Percentiles rank a stretch among this genome's conserved stretches.
These are phyloP conservation scores for Agonum fuliginosum DNA, from an alignment of 2,888 invertebrate genomes.

Conservation along the genomic window DNA sequence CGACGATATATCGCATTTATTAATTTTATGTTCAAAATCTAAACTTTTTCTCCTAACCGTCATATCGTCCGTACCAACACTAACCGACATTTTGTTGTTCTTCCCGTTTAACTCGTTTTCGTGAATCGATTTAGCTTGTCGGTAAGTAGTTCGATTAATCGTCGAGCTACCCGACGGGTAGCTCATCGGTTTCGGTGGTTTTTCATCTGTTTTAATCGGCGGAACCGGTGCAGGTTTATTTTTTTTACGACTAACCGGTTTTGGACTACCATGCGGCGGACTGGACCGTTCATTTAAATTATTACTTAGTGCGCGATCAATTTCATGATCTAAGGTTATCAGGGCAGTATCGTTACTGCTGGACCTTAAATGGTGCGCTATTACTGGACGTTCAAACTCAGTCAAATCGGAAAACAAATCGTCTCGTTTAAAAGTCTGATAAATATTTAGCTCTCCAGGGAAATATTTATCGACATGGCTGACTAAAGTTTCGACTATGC, in stretches of 20 bases:
- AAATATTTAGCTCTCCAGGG: slow-evolving; percentile 85
- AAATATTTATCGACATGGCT: slow-evolving; percentile 89
- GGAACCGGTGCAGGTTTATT: slow-evolving; percentile 83
- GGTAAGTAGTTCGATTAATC: slow-evolving; percentile 76
- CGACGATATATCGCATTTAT: slow-evolving; percentile 63
- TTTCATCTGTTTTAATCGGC: slow-evolving; percentile 71
- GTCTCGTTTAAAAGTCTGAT: slow-evolving; percentile 78
- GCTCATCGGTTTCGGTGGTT: slow-evolving; percentile 78
- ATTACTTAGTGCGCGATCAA: slow-evolving; percentile 79
- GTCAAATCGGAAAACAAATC: slow-evolving; percentile 75
- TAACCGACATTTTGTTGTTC: slow-evolving; percentile 61
- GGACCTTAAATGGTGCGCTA: slow-evolving; percentile 63
- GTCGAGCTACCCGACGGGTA: slow-evolving; percentile 75
- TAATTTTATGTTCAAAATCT: slow-evolving; percentile 75
- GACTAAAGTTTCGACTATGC: slow-evolving; percentile 89
- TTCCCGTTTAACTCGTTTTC: slow-evolving; percentile 72
- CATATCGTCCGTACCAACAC: slow-evolving; percentile 49
- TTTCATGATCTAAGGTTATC: slow-evolving; percentile 73
- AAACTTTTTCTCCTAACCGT: slow-evolving; percentile 75
- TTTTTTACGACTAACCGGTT: slow-evolving; percentile 77
- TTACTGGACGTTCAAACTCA: slow-evolving; percentile 73
- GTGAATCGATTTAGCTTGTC: slow-evolving; percentile 69
- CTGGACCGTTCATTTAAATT: slow-evolving; percentile 82
- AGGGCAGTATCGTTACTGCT: slow-evolving; percentile 78
- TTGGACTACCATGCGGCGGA: slow-evolving; percentile 84